Percentiles rank a stretch among this genome's conserved stretches.
Conservation (phyloP, 2,888 invertebrate genomes). For the Pseudeuparius sepicola region DNA sequence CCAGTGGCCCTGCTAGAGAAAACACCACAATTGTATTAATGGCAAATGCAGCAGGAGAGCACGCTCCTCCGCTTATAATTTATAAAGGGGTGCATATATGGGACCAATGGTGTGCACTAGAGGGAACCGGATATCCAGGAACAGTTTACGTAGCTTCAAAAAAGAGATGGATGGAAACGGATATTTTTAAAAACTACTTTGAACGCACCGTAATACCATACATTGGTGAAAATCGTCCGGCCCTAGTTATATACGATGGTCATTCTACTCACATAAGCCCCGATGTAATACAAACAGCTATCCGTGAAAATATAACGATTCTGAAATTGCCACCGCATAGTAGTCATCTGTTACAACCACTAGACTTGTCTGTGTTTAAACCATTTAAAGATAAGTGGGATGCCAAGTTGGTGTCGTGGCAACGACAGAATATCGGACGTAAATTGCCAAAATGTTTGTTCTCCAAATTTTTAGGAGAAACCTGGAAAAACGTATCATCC, state of each 20-base stretch:
- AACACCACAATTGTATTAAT: conserved; percentile 4
- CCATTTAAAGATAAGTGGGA: conserved; percentile 10
- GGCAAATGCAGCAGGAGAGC: not conserved
- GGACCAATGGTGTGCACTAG: conserved; percentile 9
- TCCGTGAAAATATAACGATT: conserved; percentile 1
- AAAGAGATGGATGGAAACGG: conserved; percentile 6
- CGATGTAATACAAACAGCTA: not conserved
- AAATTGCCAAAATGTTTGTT: conserved; percentile 21
- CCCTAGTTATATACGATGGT: not conserved
- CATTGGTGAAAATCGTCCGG: not conserved
- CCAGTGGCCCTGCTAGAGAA: conserved; percentile 7
- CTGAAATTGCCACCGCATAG: conserved; percentile 7
- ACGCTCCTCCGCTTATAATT: conserved; percentile 7
- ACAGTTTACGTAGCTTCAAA: conserved; percentile 2
- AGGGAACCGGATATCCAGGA: conserved; percentile 8
- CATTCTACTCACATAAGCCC: too few relatives aligned
- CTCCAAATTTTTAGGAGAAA: conserved; percentile 20
- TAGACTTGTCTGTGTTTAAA: too few relatives aligned
- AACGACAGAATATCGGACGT: conserved; percentile 17
- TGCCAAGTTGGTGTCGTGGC: conserved; percentile 9
- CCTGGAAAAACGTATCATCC: conserved; percentile 17
- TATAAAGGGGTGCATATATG: conserved; percentile 10
- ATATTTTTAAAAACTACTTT: conserved; percentile 10
- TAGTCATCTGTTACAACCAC: conserved; percentile 1
- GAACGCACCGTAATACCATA: not conserved